A percentile compares a stretch with the other conserved stretches of the same genome.
phyloP scores from a whole-genome alignment of 2,888 invertebrate genomes.

The Morinoia aosen region DNA sequence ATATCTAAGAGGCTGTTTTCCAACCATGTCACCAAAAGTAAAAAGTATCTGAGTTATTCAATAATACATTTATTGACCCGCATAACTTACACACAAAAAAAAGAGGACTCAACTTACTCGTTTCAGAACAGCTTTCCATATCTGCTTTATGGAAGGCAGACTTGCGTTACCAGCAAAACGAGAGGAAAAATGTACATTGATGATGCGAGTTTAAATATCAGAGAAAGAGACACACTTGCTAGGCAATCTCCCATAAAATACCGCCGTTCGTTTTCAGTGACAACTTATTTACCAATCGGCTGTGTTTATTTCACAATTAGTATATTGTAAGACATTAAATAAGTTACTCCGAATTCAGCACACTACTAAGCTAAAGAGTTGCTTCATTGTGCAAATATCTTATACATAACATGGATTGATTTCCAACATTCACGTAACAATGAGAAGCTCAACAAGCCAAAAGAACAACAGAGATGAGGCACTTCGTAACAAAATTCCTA shows the following conservation, averaged over 20 bases:
- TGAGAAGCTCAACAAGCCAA: constrained; percentile 31
- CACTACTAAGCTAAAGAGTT: neutral
- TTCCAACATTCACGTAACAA: neutral
- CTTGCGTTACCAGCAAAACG: neutral
- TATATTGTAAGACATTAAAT: neutral
- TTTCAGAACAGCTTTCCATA: neutral
- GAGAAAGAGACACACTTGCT: neutral
- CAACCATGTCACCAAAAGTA: neutral
- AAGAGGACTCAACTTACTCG: too few species aligned
- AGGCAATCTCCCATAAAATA: neutral
- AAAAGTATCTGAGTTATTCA: neutral
- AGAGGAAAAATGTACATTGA: neutral
- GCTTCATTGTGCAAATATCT: neutral
- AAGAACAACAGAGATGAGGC: constrained; percentile 46
- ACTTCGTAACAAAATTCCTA: constrained; percentile 44
- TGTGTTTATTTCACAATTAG: neutral
- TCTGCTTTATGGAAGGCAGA: neutral
- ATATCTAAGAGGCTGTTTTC: neutral
- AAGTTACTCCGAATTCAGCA: neutral
- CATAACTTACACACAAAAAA: neutral
- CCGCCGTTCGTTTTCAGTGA: neutral
- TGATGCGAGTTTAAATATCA: neutral
- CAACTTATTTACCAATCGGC: neutral
- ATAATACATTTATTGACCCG: neutral
- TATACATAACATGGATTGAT: constrained; percentile 38